phyloP scores from a whole-genome alignment of 2,113 vertebrate species.

The Onychostruthus taczanowskii region DNA sequence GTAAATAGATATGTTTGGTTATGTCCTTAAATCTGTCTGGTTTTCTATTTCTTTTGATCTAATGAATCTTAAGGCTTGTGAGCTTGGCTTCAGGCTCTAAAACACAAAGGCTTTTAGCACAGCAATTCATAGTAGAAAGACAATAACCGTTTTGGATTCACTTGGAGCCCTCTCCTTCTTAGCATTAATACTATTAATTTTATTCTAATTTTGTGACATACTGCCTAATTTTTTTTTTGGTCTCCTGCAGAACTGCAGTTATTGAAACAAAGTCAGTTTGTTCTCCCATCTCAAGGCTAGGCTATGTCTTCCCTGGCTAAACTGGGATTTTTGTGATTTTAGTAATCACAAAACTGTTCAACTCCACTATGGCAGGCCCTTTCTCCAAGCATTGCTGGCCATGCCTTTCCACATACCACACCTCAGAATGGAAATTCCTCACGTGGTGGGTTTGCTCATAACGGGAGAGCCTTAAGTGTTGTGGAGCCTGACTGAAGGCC shows the following conservation, averaged over 20 bases:
- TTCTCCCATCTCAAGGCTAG: background rate
- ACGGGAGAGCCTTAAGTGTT: background rate
- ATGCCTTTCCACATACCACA: background rate
- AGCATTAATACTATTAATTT: constrained; percentile 16
- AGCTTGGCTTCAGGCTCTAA: constrained; percentile 49
- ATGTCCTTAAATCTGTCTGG: constrained; percentile 39
- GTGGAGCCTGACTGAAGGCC: background rate
- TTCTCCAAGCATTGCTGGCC: background rate
- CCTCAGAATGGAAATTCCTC: background rate
- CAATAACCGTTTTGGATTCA: constrained; percentile 8
- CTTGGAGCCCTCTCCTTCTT: background rate
- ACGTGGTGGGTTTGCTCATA: background rate
- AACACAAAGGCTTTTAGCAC: constrained; percentile 21
- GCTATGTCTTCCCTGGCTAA: background rate
- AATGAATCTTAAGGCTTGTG: constrained; percentile 24
- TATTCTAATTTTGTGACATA: background rate
- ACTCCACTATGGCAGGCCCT: background rate
- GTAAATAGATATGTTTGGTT: constrained; percentile 44
- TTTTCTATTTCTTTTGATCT: constrained; percentile 62
- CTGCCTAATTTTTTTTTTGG: background rate
- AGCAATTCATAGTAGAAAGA: background rate
- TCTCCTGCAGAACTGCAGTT: background rate
- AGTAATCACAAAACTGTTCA: too few relatives aligned
- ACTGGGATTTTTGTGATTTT: background rate
- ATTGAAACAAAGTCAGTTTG: constrained; percentile 8